Conservation (phyloP, 2,888 invertebrate species). For the Drosophila putrida region DNA sequence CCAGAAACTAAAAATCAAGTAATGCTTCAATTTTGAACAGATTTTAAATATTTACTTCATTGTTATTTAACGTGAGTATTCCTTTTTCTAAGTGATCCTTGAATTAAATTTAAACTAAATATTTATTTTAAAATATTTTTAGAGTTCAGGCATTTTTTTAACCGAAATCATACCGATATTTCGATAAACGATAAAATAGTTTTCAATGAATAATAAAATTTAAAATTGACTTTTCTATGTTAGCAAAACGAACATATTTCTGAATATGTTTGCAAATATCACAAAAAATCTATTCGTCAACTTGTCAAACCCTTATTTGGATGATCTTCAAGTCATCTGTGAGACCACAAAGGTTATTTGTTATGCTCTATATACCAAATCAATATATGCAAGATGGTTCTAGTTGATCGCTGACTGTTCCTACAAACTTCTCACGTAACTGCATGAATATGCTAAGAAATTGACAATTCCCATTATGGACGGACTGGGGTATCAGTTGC, state of each 20-base stretch:
- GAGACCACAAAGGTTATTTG: constrained; percentile 53
- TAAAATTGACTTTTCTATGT: background rate
- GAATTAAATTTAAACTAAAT: too few relatives aligned
- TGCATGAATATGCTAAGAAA: constrained; percentile 32
- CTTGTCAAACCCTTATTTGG: constrained; percentile 2
- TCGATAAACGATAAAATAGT: too few relatives aligned
- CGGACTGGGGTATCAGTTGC: constrained; percentile 34
- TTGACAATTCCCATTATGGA: constrained; percentile 45
- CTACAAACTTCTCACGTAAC: constrained; percentile 22
- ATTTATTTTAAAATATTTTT: too few relatives aligned
- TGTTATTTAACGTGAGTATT: too few relatives aligned
- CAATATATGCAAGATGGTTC: constrained; percentile 17
- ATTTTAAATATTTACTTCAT: too few relatives aligned
- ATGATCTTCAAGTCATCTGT: constrained; percentile 14
- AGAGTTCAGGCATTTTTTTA: too few relatives aligned
- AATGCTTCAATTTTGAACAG: too few relatives aligned
- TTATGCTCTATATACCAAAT: constrained; percentile 52
- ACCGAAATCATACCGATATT: too few relatives aligned
- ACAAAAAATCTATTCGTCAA: background rate
- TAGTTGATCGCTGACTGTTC: constrained; percentile 28
- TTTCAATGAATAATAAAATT: too few relatives aligned
- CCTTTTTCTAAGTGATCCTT: too few relatives aligned
- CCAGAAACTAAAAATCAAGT: too few relatives aligned
- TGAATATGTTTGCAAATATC: background rate
- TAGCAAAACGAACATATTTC: background rate